A percentile compares a stretch with the other conserved stretches of the same genome.
Evolutionary conservation across 2,797 vertebrate genomes (phyloP).

Genomic region (Anomalospiza imberbis): DNA sequence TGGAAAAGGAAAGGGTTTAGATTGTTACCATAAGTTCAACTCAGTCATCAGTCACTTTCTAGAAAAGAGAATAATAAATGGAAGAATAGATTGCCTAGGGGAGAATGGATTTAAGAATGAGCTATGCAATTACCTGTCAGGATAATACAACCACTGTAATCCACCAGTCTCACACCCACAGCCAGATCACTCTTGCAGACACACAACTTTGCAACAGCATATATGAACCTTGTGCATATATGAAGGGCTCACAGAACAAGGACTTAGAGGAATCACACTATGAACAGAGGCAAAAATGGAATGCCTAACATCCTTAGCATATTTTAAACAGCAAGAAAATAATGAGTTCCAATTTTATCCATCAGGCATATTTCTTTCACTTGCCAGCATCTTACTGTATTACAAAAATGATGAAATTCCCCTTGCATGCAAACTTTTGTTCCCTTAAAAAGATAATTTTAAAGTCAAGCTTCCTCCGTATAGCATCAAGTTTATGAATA

Average conservation of each 20-base stretch:
- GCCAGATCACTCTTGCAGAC: not conserved
- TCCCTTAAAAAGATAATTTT: conserved; percentile 13
- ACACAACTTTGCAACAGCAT: not conserved
- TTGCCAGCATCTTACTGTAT: not conserved
- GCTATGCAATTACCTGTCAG: not conserved
- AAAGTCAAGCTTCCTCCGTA: not conserved
- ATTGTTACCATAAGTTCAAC: not conserved
- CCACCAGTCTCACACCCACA: not conserved
- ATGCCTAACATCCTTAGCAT: not conserved
- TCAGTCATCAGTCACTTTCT: not conserved
- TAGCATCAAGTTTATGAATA: not conserved
- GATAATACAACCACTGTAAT: not conserved
- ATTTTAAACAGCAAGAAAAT: not conserved
- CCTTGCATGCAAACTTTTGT: not conserved
- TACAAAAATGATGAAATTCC: not conserved
- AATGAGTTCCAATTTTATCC: not conserved
- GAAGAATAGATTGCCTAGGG: not conserved
- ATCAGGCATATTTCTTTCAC: not conserved
- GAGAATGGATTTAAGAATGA: not conserved
- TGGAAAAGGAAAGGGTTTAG: not conserved
- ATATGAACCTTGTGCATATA: not conserved
- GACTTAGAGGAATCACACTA: not conserved
- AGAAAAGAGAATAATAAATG: not conserved
- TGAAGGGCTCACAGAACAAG: not conserved
- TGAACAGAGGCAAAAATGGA: not conserved